A percentile compares a stretch with the other conserved stretches of the same genome.
Conservation (phyloP, 1,140 invertebrate genomes). For the Psilanteris sp. region DNA sequence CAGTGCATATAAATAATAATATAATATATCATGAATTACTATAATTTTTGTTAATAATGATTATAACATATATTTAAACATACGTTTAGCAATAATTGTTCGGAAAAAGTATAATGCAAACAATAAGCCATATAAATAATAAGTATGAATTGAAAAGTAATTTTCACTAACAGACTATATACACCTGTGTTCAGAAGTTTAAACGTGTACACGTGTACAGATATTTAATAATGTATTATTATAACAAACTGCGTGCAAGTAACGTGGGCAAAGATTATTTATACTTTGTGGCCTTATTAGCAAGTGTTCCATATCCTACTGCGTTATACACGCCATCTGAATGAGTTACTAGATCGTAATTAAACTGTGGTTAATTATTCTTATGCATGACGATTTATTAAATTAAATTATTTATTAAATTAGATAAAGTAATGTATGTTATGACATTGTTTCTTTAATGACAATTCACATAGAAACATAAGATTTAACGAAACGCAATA, state of each 20-base stretch:
- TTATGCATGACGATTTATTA: not conserved
- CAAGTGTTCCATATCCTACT: slow-evolving; percentile 76
- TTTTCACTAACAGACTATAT: slow-evolving; percentile 15
- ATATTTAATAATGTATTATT: slow-evolving; percentile 56
- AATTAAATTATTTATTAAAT: no score
- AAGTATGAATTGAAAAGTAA: slow-evolving; percentile 6
- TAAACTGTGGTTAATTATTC: slow-evolving; percentile 60
- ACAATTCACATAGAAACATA: no score
- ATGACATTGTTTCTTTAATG: no score
- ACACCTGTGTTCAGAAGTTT: slow-evolving; percentile 23
- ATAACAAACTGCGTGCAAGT: slow-evolving; percentile 39
- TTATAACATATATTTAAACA: slow-evolving; percentile 8
- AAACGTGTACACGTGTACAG: slow-evolving; percentile 21
- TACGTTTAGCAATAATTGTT: slow-evolving; percentile 6
- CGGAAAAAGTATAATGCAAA: not conserved
- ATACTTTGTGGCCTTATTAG: slow-evolving; percentile 74
- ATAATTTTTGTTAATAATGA: no score
- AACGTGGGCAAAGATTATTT: slow-evolving; percentile 60
- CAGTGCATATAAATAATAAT: slow-evolving; percentile 22
- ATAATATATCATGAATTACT: no score
- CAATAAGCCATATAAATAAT: no score
- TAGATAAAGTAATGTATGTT: no score
- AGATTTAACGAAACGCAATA: no score
- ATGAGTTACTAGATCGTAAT: slow-evolving; percentile 68
- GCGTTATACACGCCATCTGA: slow-evolving; percentile 49